A percentile compares a stretch with the other conserved stretches of the same genome.
phyloP scores from a whole-genome alignment of 2,888 invertebrate species.

The Conomelus anceps region DNA sequence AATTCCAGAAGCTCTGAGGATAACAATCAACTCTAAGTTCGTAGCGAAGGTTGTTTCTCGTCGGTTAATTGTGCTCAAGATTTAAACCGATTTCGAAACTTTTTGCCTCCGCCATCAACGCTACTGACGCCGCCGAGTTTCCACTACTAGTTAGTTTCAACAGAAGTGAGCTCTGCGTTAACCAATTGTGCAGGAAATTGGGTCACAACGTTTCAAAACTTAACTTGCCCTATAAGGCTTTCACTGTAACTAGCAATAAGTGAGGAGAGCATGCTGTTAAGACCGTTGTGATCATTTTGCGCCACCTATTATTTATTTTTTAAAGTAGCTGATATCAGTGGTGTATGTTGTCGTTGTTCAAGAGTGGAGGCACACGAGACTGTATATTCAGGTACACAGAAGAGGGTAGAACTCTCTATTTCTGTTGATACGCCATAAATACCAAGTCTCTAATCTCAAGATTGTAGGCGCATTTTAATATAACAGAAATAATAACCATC shows the following conservation, averaged over 20 bases:
- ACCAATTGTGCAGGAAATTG: background rate
- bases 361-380: background rate
- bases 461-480: too few relatives aligned
- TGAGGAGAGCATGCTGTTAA: background rate
- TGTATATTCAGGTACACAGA: background rate
- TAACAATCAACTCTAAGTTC: background rate
- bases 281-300: background rate
- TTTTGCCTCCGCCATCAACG: background rate
- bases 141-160: background rate
- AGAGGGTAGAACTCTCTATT: background rate
- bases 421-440: too few relatives aligned
- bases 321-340: too few relatives aligned
- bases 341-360: background rate
- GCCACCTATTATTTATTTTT: background rate
- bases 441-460: too few relatives aligned
- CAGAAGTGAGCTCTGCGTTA: background rate
- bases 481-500: too few relatives aligned
- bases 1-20: background rate
- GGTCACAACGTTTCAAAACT: background rate
- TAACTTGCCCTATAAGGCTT: background rate
- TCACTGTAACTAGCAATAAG: background rate
- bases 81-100: background rate
- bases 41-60: background rate
- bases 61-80: background rate
- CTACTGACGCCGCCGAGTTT: background rate